phyloP scores from a whole-genome alignment of 2,797 vertebrate species.

The Varecia variegata region DNA sequence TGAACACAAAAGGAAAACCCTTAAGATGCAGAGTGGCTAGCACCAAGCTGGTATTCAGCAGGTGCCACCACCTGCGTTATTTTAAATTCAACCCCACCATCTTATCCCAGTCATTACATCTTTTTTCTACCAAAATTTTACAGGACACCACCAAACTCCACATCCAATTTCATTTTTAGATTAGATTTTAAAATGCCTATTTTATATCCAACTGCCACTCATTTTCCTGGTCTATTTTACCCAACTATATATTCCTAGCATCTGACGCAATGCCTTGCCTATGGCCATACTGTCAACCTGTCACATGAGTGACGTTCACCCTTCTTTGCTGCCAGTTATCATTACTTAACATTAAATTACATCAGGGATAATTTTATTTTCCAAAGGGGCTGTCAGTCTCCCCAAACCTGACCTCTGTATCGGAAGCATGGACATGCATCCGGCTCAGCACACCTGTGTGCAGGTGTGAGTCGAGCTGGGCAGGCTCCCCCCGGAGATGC shows the following conservation, averaged over 20 bases:
- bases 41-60: rapidly evolving
- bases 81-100: not conserved
- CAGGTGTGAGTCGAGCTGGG: not conserved
- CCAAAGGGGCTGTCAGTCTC: not conserved
- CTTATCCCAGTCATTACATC: no score
- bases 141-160: not conserved
- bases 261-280: rapidly evolving
- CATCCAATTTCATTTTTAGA: not conserved
- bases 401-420: rapidly evolving
- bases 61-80: rapidly evolving
- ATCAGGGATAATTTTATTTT: not conserved
- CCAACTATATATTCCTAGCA: rapidly evolving
- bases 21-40: rapidly evolving
- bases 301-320: rapidly evolving
- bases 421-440: rapidly evolving
- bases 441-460: not conserved
- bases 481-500: rapidly evolving
- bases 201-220: not conserved
- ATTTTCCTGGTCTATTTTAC: not conserved
- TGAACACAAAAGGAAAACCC: not conserved
- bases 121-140: not conserved
- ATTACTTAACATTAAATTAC: rapidly evolving
- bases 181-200: not conserved
- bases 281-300: rapidly evolving
- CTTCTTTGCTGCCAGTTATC: not conserved